Evolutionary conservation across 2,888 invertebrate species (phyloP), one percentile per base, ranked within the genome.

Genomic region (Sicus ferrugineus): DNA sequence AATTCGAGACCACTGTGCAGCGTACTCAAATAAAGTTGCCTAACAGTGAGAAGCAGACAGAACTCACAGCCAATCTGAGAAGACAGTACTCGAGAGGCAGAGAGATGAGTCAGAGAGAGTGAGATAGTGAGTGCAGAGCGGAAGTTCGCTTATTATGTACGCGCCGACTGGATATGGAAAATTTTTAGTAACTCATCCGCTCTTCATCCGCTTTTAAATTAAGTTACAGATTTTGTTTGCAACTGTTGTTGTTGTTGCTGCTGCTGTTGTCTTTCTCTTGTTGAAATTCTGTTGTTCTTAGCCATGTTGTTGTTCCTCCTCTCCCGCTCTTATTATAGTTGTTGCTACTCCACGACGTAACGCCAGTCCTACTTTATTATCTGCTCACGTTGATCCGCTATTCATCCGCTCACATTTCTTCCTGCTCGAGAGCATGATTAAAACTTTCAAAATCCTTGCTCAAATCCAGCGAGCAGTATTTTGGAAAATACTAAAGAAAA

Each of bases 361-460:
- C 46, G 38, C 3, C 21, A 34, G 23, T 23, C 19, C 16, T 48
- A 65, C 38, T 54, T 65, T 65, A 65, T 65, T 54, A 65, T 64
- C 50, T 19, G 50, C 52, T 23, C 54, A 65, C 54, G 65, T 65
- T 52, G 54, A 52, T 65, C 54, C 52, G 38, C 34, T 34, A 34
- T 65, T 52, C 65, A 26, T 23, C 28, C 30, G 34, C 2, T 21
- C 65, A 54, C 65, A 65, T 65, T 54, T 54, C 38, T 31, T 65
- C 26, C 62, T 50, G 30, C 48, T 50, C 50, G 64, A 64, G 50
- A 50, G 21, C 52, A 64, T 64, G 64, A 64, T 64, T 64, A 64
- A 64, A 64, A 64, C 11, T 64, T 64, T 31, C 28, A 50, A 64
- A 62, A 42, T 46, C 48, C 48, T 28, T 42, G n/a, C 58, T 48